Evolutionary conservation across 1,140 invertebrate species (phyloP).

Genomic region (Pogonognathellus flavescens): DNA sequence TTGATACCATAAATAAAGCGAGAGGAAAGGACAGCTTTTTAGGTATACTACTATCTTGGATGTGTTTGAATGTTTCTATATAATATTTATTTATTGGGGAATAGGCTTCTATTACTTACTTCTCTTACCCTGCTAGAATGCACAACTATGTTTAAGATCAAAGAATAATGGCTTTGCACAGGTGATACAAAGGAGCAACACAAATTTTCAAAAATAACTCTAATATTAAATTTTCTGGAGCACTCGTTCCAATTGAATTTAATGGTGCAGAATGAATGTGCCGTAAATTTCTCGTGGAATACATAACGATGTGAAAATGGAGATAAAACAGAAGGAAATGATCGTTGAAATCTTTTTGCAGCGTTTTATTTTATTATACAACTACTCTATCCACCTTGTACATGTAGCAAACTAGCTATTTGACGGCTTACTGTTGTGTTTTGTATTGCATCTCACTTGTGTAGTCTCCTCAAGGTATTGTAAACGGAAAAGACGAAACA

Average conservation of each 20-base stretch:
- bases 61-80: background rate
- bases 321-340: slow-evolving; percentile 47
- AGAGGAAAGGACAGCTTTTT: background rate
- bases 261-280: slow-evolving; percentile 32
- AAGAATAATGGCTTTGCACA: slow-evolving; percentile 28
- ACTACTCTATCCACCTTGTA: background rate
- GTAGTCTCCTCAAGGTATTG: too few relatives aligned
- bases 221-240: slow-evolving; percentile 41
- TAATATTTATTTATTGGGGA: background rate
- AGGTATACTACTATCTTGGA: background rate
- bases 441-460: background rate
- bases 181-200: slow-evolving; percentile 39
- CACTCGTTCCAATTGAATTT: slow-evolving; percentile 46
- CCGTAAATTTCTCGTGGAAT: slow-evolving; percentile 35
- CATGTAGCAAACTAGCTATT: background rate
- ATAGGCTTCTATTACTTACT: too few relatives aligned
- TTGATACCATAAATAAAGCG: background rate
- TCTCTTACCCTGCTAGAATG: background rate
- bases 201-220: slow-evolving; percentile 34
- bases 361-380: slow-evolving; percentile 31
- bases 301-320: slow-evolving; percentile 46
- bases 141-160: slow-evolving; percentile 2
- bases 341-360: background rate
- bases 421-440: background rate
- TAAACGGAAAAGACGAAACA: too few relatives aligned